Evolutionary conservation across 2,888 invertebrate species (phyloP), one percentile per base, ranked within the genome.

Genomic region (Trachelus stipa): DNA sequence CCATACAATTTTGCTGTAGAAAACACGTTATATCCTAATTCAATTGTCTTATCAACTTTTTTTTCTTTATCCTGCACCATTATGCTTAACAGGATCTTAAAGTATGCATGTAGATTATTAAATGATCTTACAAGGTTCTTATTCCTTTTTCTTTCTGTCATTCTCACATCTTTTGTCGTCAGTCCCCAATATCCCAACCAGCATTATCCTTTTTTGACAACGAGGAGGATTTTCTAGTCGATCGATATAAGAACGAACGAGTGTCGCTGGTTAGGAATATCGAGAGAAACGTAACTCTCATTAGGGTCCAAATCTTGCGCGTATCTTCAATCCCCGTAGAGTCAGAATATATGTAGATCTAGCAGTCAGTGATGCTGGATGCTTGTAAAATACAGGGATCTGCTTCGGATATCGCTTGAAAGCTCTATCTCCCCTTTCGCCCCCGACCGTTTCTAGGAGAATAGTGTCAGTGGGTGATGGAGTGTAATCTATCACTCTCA

Each of bases 401-500:
- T 79, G 11, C 34, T 35, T 34, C 30, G 23, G 40, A 56, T 56
- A 56, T 23, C 23, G 23, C 23, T 56, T 15, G 40, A 56, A 9
- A 23, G 23, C 40, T 23, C 23, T 56, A 56, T 40, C 40, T 6
- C 15, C 40, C 4, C 6, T 12, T 4, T 4, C 9, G 0, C 9
- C 6, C 2, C 23, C 40, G 40, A 56, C 23, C 23, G 23, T 23
- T 37, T 79, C 71, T 76, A 30, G 9, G n/a, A 79, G 82, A 82
- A 84, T 81, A 80, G 81, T 83, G 85, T 85, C 85, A 83, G 84
- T 81, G 83, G 79, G 81, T 81, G 80, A 80, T 79, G 78, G 78
- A 80, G 81, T 76, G 87, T 81, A 84, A 87, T 88, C 85, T 87
- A 86, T 88, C 88, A 87, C 83, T 84, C 84, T 82, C 86, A 79